Conservation (phyloP, 2,113 vertebrate species). For the Pampusana beccarii region DNA sequence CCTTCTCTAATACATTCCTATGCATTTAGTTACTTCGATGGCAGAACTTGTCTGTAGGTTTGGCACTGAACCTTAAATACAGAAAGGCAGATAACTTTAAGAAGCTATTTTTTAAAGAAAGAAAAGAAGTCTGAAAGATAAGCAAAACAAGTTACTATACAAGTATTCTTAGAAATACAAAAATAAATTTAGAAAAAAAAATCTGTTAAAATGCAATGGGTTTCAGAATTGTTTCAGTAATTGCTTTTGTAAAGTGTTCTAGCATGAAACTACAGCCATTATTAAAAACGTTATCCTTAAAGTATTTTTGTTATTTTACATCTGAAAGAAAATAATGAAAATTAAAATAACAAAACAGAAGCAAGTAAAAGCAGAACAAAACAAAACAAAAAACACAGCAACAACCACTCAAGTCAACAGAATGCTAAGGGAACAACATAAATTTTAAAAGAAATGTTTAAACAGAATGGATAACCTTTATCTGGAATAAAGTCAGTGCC, state of each 20-base stretch:
- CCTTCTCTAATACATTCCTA: background rate
- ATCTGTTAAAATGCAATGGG: background rate
- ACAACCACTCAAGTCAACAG: background rate
- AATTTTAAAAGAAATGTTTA: background rate
- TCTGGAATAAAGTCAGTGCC: background rate
- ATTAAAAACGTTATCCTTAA: background rate
- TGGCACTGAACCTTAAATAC: background rate
- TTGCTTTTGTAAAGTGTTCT: background rate
- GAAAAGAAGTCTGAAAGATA: background rate
- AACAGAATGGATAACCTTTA: background rate
- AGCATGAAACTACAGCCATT: background rate
- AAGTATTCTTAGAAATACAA: background rate
- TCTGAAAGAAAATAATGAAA: background rate
- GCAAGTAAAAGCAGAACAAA: background rate
- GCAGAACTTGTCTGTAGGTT: background rate
- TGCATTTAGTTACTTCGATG: background rate
- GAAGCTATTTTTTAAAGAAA: background rate
- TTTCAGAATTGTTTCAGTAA: background rate
- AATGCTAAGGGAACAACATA: background rate
- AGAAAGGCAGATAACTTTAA: background rate
- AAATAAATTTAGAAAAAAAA: background rate
- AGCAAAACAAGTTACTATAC: fast-evolving
- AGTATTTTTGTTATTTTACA: background rate
- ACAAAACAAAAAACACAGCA: background rate
- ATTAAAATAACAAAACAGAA: background rate